These are phyloP conservation scores for Porites australiensis DNA, from an alignment of 64 coral and sea anemone species.

Conservation along the genomic window DNA sequence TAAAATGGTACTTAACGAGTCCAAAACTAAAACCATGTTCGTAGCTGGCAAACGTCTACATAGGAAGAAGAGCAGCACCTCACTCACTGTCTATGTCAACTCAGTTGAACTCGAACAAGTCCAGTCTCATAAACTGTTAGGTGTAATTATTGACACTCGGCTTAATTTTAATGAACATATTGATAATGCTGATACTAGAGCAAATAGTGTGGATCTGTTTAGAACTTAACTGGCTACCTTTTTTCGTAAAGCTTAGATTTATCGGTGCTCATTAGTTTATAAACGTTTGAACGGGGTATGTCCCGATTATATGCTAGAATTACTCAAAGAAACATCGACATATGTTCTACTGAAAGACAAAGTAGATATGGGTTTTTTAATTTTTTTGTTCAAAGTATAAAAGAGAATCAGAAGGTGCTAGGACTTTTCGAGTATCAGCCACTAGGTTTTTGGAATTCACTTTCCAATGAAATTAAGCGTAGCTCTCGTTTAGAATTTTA, in stretches of 20 bases:
- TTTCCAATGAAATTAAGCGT: slow-evolving; percentile 11
- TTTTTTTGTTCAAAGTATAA: slow-evolving; percentile 62
- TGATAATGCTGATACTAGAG: slow-evolving; percentile 33
- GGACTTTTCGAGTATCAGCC: slow-evolving; percentile 44
- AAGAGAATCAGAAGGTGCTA: slow-evolving; percentile 59
- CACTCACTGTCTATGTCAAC: too few species aligned
- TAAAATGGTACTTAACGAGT: too few species aligned
- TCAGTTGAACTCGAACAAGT: too few species aligned
- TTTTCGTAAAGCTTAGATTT: slow-evolving; percentile 56
- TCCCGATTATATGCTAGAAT: slow-evolving; percentile 24
- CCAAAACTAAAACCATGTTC: too few species aligned
- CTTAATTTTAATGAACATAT: not conserved
- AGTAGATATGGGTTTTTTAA: slow-evolving; percentile 55
- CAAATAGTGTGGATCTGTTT: slow-evolving; percentile 66
- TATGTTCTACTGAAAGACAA: slow-evolving; percentile 8
- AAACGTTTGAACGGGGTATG: slow-evolving; percentile 50
- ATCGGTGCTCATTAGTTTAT: slow-evolving; percentile 54
- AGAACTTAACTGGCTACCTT: slow-evolving; percentile 65
- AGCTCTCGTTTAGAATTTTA: slow-evolving; percentile 31
- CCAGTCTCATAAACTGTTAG: too few species aligned
- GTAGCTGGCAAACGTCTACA: too few species aligned
- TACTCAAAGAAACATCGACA: slow-evolving; percentile 19
- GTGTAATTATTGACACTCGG: too few species aligned
- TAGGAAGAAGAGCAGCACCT: too few species aligned
- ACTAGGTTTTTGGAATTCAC: slow-evolving; percentile 56